Conservation (phyloP, 2,113 vertebrate genomes). For the Lucifuga dentata region DNA sequence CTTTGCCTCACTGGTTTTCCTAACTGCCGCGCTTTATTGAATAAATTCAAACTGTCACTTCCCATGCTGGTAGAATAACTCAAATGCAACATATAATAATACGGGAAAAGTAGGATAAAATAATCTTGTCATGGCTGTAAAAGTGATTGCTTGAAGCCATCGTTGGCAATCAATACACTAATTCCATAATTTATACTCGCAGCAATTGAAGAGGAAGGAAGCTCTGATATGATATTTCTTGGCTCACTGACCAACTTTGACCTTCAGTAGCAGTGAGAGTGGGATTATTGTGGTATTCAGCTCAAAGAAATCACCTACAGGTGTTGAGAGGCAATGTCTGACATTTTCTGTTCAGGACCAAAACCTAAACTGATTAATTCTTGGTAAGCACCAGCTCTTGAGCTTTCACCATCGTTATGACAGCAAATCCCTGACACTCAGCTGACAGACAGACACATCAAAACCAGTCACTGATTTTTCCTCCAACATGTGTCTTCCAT, state of each 20-base stretch:
- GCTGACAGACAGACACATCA: conserved; percentile 78
- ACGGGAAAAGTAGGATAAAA: conserved; percentile 99
- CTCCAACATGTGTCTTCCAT: conserved; percentile 71
- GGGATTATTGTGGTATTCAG: conserved; percentile 92
- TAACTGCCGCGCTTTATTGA: conserved; percentile 98
- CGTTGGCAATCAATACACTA: conserved; percentile 98
- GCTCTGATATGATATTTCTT: conserved; percentile 99
- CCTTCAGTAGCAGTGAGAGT: conserved; percentile 92
- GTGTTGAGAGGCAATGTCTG: conserved; percentile 90
- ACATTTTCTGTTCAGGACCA: conserved; percentile 86
- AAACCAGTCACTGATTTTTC: conserved; percentile 67
- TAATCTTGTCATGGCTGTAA: conserved; percentile 99
- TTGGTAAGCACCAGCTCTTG: conserved; percentile 81
- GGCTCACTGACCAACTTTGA: conserved; percentile 99
- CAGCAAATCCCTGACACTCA: conserved; percentile 79
- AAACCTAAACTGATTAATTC: conserved; percentile 92
- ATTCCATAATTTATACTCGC: conserved; percentile 99
- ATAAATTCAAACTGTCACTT: conserved; percentile 99
- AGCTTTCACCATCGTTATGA: conserved; percentile 79
- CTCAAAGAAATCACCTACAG: conserved; percentile 94
- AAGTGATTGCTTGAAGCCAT: conserved; percentile 98
- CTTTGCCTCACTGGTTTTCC: conserved; percentile 96
- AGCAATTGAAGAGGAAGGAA: conserved; percentile 94
- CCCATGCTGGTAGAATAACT: conserved; percentile 98
- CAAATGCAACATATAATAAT: conserved; percentile 99